Percentiles rank a stretch among this genome's conserved stretches.
These are phyloP conservation scores for Plestiodon gilberti DNA, from an alignment of 2,113 vertebrate species.

Conservation along the genomic window DNA sequence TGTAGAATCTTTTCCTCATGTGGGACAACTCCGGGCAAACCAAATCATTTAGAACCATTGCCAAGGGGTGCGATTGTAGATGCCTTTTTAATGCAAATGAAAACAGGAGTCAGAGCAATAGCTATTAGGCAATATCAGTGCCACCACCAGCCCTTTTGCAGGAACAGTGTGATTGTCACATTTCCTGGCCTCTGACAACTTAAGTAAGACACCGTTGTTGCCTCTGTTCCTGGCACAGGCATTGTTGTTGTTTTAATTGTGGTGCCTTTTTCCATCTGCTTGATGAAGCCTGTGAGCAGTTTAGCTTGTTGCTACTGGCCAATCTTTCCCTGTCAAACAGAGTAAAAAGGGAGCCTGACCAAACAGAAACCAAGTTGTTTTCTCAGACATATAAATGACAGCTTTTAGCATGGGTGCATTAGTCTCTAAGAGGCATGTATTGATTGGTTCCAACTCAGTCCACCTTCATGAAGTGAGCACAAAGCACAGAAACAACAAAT, in stretches of 20 bases:
- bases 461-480: background rate
- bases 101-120: background rate
- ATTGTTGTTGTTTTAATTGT: slow-evolving; percentile 64
- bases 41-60: background rate
- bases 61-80: background rate
- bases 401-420: slow-evolving; percentile 29
- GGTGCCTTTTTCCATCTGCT: slow-evolving; percentile 60
- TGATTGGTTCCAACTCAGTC: slow-evolving; percentile 21
- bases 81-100: background rate
- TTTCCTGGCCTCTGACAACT: slow-evolving; percentile 39
- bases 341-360: slow-evolving; percentile 18
- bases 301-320: slow-evolving; percentile 48
- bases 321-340: slow-evolving; percentile 22
- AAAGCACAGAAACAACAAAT: background rate
- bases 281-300: slow-evolving; percentile 52
- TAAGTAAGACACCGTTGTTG: slow-evolving; percentile 33
- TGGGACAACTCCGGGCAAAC: background rate
- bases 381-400: slow-evolving; percentile 47
- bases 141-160: background rate
- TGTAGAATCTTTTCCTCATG: background rate
- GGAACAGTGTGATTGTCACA: slow-evolving; percentile 26
- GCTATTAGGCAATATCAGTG: background rate
- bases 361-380: slow-evolving; percentile 43
- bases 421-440: background rate
- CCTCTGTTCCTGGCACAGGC: background rate